phyloP scores from a whole-genome alignment of 2,113 vertebrate genomes.

The Platichthys stellatus region DNA sequence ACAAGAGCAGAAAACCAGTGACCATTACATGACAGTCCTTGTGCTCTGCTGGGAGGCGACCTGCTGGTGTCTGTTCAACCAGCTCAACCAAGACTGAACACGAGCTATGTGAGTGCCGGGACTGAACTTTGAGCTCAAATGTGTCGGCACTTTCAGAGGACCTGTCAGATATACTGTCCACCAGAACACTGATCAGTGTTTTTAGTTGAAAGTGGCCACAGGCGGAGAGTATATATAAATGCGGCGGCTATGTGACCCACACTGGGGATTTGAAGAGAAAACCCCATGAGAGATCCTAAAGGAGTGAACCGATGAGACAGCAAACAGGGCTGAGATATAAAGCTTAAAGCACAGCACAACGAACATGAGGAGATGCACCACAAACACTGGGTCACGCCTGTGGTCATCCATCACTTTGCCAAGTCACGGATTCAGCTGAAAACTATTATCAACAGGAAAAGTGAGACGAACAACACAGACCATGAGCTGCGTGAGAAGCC shows the following conservation, averaged over 20 bases:
- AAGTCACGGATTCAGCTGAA: constrained; percentile 8
- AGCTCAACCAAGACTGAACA: constrained; percentile 21
- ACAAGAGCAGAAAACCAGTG: constrained; percentile 8
- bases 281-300: constrained; percentile 15
- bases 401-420: constrained; percentile 37
- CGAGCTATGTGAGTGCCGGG: background rate
- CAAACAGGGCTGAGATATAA: constrained; percentile 29
- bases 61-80: constrained; percentile 16
- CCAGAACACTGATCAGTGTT: background rate
- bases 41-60: constrained; percentile 4
- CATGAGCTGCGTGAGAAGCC: background rate
- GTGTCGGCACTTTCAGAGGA: constrained; percentile 20
- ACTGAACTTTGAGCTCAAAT: background rate
- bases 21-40: constrained; percentile 11
- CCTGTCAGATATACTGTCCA: constrained; percentile 5
- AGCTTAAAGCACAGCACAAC: constrained; percentile 33
- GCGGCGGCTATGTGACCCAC: constrained; percentile 28
- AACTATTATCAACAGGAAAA: constrained; percentile 3
- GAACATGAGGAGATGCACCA: constrained; percentile 26
- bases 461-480: background rate
- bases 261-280: constrained; percentile 28
- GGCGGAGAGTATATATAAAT: constrained; percentile 18
- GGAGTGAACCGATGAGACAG: constrained; percentile 45
- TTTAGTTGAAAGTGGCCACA: constrained; percentile 27
- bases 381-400: constrained; percentile 30